Conservation (phyloP, 2,113 vertebrate species). For the Centrocercus urophasianus region DNA sequence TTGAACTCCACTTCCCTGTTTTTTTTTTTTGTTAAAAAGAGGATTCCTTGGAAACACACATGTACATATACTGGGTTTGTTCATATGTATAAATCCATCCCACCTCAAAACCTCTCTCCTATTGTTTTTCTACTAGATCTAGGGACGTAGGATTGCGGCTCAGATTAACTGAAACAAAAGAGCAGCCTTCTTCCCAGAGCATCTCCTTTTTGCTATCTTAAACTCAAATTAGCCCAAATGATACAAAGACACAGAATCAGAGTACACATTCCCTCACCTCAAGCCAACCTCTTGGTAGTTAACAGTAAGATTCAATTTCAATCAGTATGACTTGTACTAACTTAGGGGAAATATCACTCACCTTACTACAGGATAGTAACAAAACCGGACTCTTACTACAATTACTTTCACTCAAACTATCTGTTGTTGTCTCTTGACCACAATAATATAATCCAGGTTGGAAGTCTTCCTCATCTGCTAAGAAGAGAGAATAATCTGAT, state of each 20-base stretch:
- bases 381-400: constrained; percentile 84
- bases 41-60: not conserved
- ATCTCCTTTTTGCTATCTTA: not conserved
- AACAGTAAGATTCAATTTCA: not conserved
- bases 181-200: not conserved
- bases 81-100: not conserved
- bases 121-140: not conserved
- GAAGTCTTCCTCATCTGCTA: constrained; percentile 92
- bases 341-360: constrained; percentile 64
- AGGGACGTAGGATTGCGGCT: not conserved
- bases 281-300: not conserved
- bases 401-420: constrained; percentile 68
- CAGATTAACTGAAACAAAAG: not conserved
- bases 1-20: not conserved
- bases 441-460: constrained; percentile 95
- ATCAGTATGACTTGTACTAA: not conserved
- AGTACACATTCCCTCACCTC: not conserved
- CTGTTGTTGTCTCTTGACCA: constrained; percentile 83
- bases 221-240: not conserved
- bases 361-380: constrained; percentile 89
- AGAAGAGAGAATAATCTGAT: constrained; percentile 88
- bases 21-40: not conserved
- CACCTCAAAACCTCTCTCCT: not conserved
- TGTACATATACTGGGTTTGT: accelerated
- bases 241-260: not conserved